Evolutionary conservation across 2,797 vertebrate species (phyloP).

Genomic region (Chelon labrosus): DNA sequence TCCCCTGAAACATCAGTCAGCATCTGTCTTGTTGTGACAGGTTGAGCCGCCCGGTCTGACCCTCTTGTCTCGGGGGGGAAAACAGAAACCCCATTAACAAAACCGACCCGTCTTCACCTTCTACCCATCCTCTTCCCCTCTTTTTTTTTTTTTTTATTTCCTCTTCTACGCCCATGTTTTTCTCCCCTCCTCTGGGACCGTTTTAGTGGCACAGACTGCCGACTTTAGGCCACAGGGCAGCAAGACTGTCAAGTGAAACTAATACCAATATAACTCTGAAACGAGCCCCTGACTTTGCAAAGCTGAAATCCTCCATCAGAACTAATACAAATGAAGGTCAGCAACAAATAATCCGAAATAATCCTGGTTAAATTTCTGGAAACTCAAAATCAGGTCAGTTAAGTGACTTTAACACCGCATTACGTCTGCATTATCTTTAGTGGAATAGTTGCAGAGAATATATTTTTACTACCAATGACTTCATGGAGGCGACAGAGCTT

Average conservation of each 20-base stretch:
- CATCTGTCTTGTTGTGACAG: conserved; percentile 35
- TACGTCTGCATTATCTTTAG: no score
- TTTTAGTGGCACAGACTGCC: conserved; percentile 10
- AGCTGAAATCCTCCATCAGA: conserved; percentile 9
- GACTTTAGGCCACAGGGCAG: not conserved
- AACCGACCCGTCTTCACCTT: not conserved
- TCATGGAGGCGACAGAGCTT: no score
- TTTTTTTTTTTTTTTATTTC: not conserved
- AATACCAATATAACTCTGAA: conserved; percentile 19
- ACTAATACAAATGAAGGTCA: conserved; percentile 11
- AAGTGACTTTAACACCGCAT: no score
- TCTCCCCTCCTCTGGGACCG: not conserved
- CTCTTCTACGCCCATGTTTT: not conserved
- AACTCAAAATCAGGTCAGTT: not conserved
- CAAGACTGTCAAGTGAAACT: conserved; percentile 14
- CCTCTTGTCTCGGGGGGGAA: conserved; percentile 18
- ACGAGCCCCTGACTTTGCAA: conserved; percentile 5
- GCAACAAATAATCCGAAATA: conserved; percentile 28
- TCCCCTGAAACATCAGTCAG: conserved; percentile 43
- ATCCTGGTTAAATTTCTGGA: conserved; percentile 37
- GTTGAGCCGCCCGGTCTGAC: conserved; percentile 25
- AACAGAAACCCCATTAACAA: conserved; percentile 45
- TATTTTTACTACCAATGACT: no score
- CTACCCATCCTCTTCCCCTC: not conserved
- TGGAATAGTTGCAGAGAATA: not conserved